phyloP scores from a whole-genome alignment of 2,113 vertebrate genomes.

The Brienomyrus brachyistius region DNA sequence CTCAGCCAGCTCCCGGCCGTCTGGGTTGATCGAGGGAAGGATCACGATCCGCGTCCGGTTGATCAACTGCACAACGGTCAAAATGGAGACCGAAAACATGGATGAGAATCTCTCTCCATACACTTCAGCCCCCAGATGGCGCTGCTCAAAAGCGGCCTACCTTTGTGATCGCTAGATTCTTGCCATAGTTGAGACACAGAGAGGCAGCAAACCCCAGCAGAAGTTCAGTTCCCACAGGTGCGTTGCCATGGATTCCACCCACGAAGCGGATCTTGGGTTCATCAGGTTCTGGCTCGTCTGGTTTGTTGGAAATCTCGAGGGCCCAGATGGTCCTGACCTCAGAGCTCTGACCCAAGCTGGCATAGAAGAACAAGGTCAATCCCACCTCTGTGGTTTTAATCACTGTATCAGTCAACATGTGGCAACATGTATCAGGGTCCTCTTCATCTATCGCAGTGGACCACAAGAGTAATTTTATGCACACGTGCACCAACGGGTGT shows the following conservation, averaged over 20 bases:
- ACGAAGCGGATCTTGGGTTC: slow-evolving; percentile 90
- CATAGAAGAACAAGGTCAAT: slow-evolving; percentile 13
- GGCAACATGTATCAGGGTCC: no score
- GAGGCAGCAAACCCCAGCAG: slow-evolving; percentile 86
- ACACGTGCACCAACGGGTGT: neutral
- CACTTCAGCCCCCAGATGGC: neutral
- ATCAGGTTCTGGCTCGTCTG: slow-evolving; percentile 70
- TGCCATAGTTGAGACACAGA: slow-evolving; percentile 90
- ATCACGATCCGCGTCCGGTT: slow-evolving; percentile 87
- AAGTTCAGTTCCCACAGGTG: slow-evolving; percentile 86
- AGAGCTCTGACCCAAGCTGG: slow-evolving; percentile 84
- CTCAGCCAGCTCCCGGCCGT: slow-evolving; percentile 77
- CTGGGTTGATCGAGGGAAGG: slow-evolving; percentile 89
- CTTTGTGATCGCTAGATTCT: slow-evolving; percentile 79
- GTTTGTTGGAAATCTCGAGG: slow-evolving; percentile 91
- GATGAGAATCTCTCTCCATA: neutral
- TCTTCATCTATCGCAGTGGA: neutral
- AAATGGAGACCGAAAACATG: neutral
- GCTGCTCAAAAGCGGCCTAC: slow-evolving; percentile 47
- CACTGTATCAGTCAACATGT: neutral
- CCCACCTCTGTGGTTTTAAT: neutral
- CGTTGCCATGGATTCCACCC: slow-evolving; percentile 88
- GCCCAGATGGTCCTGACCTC: slow-evolving; percentile 85
- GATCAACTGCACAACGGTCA: slow-evolving; percentile 64
- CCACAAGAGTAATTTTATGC: neutral